A percentile compares a stretch with the other conserved stretches of the same genome.
Evolutionary conservation across 1,140 invertebrate species (phyloP).

Genomic region (Drosophila gunungcola): DNA sequence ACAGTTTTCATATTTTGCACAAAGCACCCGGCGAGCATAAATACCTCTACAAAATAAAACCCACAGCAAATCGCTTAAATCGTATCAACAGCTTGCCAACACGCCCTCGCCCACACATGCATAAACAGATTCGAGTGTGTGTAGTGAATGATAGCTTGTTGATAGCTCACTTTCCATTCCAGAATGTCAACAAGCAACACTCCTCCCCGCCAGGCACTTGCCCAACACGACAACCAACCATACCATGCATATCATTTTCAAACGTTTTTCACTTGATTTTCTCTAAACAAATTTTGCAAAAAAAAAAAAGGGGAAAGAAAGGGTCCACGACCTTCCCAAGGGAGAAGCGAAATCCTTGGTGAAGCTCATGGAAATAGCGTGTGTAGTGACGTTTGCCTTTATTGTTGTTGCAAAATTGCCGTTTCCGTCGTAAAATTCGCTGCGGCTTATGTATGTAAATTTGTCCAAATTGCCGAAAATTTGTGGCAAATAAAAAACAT

Average conservation of each 20-base stretch:
- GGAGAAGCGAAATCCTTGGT: slow-evolving; percentile 32
- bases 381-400: slow-evolving; percentile 59
- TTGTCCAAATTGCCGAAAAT: slow-evolving; percentile 82
- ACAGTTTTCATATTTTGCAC: slow-evolving; percentile 47
- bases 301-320: slow-evolving; percentile 70
- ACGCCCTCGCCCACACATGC: slow-evolving; percentile 53
- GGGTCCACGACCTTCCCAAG: slow-evolving; percentile 49
- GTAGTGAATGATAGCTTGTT: slow-evolving; percentile 82
- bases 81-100: slow-evolving; percentile 78
- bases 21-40: slow-evolving; percentile 54
- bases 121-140: slow-evolving; percentile 52
- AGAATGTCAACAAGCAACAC: slow-evolving; percentile 68
- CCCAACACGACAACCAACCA: slow-evolving; percentile 15
- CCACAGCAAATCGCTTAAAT: slow-evolving; percentile 81
- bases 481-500: slow-evolving; percentile 76
- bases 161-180: slow-evolving; percentile 73
- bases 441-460: slow-evolving; percentile 79
- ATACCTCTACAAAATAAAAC: slow-evolving; percentile 53
- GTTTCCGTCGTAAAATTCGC: slow-evolving; percentile 61
- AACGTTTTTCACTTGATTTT: slow-evolving; percentile 77
- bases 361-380: slow-evolving; percentile 60
- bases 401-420: slow-evolving; percentile 74
- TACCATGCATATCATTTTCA: slow-evolving; percentile 67
- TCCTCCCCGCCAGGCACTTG: slow-evolving; percentile 5
- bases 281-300: slow-evolving; percentile 60